Conservation (phyloP, 1,140 invertebrate species). For the Eueides isabella region DNA sequence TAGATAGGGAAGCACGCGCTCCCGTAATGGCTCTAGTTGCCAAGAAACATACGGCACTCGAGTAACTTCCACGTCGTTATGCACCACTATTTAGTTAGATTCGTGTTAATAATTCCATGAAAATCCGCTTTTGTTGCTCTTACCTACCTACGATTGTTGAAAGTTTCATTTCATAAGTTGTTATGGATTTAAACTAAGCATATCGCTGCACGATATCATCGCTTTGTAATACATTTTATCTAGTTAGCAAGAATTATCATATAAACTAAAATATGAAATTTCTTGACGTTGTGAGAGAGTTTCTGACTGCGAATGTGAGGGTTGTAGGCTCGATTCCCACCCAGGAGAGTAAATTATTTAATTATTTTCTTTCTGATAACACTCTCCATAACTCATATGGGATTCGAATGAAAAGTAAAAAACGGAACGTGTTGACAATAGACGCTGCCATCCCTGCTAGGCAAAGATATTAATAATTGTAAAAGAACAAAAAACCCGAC, state of each 20-base stretch:
- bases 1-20: slow-evolving; percentile 22
- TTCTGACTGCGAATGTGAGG: too few relatives aligned
- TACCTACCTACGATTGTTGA: not conserved
- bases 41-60: slow-evolving; percentile 26
- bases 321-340: too few relatives aligned
- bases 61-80: slow-evolving; percentile 23
- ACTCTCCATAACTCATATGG: too few relatives aligned
- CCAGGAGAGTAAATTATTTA: too few relatives aligned
- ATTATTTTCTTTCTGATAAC: too few relatives aligned
- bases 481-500: too few relatives aligned
- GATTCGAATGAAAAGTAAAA: too few relatives aligned
- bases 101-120: slow-evolving; percentile 14
- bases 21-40: slow-evolving; percentile 22
- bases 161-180: not conserved
- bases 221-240: not conserved
- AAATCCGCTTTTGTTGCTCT: not conserved
- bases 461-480: too few relatives aligned
- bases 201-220: not conserved
- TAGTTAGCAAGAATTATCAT: not conserved
- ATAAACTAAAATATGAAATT: not conserved
- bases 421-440: too few relatives aligned
- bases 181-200: not conserved
- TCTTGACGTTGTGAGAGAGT: not conserved
- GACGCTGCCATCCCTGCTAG: too few relatives aligned
- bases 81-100: slow-evolving; percentile 22